Base-by-base conservation (phyloP, 2,113 vertebrate genomes). In the Phylloscopus trochilus region DNA sequence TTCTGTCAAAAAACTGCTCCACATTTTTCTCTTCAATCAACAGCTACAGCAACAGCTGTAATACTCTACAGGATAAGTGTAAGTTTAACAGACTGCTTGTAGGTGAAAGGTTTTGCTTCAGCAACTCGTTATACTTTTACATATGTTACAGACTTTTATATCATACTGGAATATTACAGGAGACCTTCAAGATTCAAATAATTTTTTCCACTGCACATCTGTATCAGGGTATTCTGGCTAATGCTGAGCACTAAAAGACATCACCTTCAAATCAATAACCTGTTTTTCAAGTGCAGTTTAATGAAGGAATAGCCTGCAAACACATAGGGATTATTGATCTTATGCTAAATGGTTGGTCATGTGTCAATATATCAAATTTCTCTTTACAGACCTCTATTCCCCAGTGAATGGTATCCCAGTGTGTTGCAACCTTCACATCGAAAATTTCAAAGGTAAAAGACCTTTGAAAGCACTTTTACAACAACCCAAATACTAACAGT, bases 1-100 rank as follows among this genome's bases (percentile, higher is more conserved):
- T 97, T 97, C 94, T 95, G 74, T 88, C 44, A 37, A 67, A 91
- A 96, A 95, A 96, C 72, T 90, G 78, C 63, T 92, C 22, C 35
- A 47, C 76, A 16, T 84, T 93, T 94, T 89, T 67, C 76, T 87
- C 56, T 83, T 88, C 93, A 80, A 82, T 87, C 66, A 94, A 53
- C 47, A 73, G 58, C 74, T 85, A 35, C 58, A 73, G 87, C n/a
- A n/a, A n/a, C n/a, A n/a, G n/a, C n/a, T n/a, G n/a, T 89, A 93
- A 80, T 76, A 53, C 37, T 75, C n/a, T 79, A 28, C 56, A 72
- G 66, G 80, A 21, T 72, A 77, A 92, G 52, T 79, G 55, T 73
- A 60, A 78, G 49, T 96, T 96, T 82, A 84, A 70, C 51, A 78
- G 51, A 30, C 56, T 93, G 21, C 62, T 52, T 94, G 67, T 33